Percentiles rank a stretch among this genome's conserved stretches.
phyloP scores from a whole-genome alignment of 1,140 invertebrate species.

The Belonocnema kinseyi region DNA sequence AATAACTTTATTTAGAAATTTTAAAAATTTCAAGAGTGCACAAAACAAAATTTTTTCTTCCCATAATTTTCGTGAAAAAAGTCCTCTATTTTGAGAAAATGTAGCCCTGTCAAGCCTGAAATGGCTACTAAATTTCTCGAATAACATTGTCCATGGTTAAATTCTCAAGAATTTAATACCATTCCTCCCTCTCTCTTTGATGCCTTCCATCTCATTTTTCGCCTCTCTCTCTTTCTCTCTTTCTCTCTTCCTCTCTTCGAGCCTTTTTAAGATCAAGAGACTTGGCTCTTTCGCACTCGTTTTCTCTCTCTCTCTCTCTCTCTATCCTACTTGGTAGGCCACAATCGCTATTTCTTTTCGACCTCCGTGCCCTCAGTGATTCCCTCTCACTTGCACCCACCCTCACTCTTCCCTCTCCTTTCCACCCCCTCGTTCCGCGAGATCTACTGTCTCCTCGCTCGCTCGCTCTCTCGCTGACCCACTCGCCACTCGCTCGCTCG shows the following conservation, averaged over 20 bases:
- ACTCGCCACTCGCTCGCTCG: no score
- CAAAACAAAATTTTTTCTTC: no score
- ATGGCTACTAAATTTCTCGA: no score
- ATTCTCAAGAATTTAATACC: conserved; percentile 26
- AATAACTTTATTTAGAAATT: no score
- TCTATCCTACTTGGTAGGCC: conserved; percentile 3
- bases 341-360: conserved; percentile 25
- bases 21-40: no score
- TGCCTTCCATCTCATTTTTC: not conserved
- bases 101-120: no score
- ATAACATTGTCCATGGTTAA: conserved; percentile 7
- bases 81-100: no score
- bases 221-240: conserved; percentile 3
- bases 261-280: conserved; percentile 28
- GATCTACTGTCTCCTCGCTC: conserved; percentile 3
- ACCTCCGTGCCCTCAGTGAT: conserved; percentile 13
- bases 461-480: not conserved
- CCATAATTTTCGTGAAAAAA: no score
- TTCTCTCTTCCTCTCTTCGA: not conserved
- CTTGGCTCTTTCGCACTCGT: conserved; percentile 26
- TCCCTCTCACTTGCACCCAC: conserved; percentile 27
- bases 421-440: not conserved
- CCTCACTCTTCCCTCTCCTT: conserved; percentile 10
- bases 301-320: not conserved
- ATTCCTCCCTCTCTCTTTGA: conserved; percentile 12